These are phyloP conservation scores for Drosophila meridiana DNA, from an alignment of 2,888 invertebrate genomes.

Conservation along the genomic window DNA sequence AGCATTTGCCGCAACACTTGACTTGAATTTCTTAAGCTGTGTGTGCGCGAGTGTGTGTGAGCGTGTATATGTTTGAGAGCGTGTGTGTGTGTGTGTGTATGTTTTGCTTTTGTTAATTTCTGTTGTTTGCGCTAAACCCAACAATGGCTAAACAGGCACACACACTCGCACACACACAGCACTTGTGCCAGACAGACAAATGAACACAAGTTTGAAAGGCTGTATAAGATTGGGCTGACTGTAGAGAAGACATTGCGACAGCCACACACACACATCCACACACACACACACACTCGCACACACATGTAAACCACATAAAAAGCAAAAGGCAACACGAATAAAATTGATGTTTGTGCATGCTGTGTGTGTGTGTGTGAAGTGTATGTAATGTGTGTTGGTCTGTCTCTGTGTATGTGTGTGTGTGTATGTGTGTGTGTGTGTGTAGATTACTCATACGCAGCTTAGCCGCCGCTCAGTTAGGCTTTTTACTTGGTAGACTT, in stretches of 20 bases:
- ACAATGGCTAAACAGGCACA: conserved; percentile 53
- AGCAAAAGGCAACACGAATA: conserved; percentile 51
- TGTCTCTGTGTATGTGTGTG: background rate
- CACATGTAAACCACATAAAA: conserved; percentile 43
- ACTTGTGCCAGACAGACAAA: conserved; percentile 38
- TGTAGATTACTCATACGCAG: conserved; percentile 67
- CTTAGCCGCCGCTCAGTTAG: conserved; percentile 43
- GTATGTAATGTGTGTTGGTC: background rate
- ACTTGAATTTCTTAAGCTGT: conserved; percentile 63
- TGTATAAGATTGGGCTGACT: conserved; percentile 42
- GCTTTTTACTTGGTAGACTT: conserved; percentile 54
- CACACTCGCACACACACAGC: conserved; percentile 20
- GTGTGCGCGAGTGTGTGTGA: conserved; percentile 1
- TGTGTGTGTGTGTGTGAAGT: conserved; percentile 6
- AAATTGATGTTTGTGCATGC: conserved; percentile 46
- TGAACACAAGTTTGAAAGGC: conserved; percentile 41
- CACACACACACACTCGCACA: background rate
- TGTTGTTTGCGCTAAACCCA: conserved; percentile 75
- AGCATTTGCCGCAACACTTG: conserved; percentile 73
- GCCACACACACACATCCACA: conserved; percentile 1
- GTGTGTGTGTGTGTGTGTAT: conserved; percentile 36
- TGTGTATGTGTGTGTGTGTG: conserved; percentile 24
- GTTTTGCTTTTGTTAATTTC: conserved; percentile 77
- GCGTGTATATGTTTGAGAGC: conserved; percentile 20
- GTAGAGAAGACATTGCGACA: conserved; percentile 32